phyloP scores from a whole-genome alignment of 2,888 invertebrate species.

The Himalopsyche kuldschensis region DNA sequence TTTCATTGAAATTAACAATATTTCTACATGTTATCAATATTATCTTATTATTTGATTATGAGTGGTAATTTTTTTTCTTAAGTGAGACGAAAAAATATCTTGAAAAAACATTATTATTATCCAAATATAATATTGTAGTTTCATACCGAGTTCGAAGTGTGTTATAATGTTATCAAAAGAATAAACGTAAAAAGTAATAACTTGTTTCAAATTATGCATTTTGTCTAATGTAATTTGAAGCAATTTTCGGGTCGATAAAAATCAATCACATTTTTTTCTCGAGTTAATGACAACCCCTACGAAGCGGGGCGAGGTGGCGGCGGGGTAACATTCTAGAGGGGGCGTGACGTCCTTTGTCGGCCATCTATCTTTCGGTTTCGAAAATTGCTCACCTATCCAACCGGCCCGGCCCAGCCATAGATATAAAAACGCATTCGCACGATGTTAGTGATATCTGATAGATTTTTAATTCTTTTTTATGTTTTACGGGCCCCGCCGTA shows the following conservation, averaged over 20 bases:
- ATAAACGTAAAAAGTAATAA: neutral
- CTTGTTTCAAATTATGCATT: neutral
- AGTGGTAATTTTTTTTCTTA: too few species aligned
- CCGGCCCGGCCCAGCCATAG: neutral
- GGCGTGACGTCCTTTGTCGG: slow-evolving; percentile 38
- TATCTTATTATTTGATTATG: too few species aligned
- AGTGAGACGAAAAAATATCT: too few species aligned
- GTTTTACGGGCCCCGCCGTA: neutral
- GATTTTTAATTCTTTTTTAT: neutral
- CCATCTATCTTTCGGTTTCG: slow-evolving; percentile 38
- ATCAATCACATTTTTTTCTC: slow-evolving; percentile 38
- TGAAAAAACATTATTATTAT: too few species aligned
- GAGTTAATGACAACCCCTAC: slow-evolving; percentile 35
- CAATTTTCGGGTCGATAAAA: slow-evolving; percentile 11
- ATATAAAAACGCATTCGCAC: neutral
- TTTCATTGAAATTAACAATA: too few species aligned
- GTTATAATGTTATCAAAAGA: neutral
- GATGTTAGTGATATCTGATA: neutral
- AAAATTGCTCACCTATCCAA: slow-evolving; percentile 33
- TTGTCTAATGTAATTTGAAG: neutral
- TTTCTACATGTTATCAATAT: too few species aligned
- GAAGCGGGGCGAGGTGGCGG: slow-evolving; percentile 13
- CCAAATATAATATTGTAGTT: too few species aligned
- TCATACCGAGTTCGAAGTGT: neutral
- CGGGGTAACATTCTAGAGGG: slow-evolving; percentile 13